Conservation (phyloP, 2,113 vertebrate species). For the Salminus brasiliensis region DNA sequence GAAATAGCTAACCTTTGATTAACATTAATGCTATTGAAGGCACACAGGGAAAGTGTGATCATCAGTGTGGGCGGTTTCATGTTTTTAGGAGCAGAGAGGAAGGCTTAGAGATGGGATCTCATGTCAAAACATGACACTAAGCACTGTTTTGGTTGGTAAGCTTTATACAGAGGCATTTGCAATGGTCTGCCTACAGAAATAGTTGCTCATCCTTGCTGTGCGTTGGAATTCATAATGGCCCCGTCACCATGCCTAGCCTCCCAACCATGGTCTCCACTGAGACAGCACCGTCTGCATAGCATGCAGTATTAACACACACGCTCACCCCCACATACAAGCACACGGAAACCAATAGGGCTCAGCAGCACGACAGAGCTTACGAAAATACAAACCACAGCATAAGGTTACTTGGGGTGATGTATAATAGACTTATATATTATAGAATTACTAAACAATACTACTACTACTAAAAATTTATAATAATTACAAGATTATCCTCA, state of each 20-base stretch:
- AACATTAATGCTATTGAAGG: not conserved
- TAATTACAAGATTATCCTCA: no score
- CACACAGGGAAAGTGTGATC: not conserved
- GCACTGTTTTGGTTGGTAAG: slow-evolving; percentile 2
- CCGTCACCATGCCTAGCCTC: slow-evolving; percentile 32
- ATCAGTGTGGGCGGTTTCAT: slow-evolving; percentile 12
- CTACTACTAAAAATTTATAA: no score
- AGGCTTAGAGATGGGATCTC: slow-evolving; percentile 14
- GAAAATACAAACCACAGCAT: slow-evolving; percentile 12
- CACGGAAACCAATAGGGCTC: not conserved
- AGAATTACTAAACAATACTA: not conserved
- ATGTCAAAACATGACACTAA: slow-evolving; percentile 20
- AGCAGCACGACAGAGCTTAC: slow-evolving; percentile 14
- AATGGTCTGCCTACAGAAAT: slow-evolving; percentile 45
- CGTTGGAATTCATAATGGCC: slow-evolving; percentile 35
- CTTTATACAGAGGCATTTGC: slow-evolving; percentile 36
- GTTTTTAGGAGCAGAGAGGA: not conserved
- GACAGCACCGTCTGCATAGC: slow-evolving; percentile 51
- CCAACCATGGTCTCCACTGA: slow-evolving; percentile 18
- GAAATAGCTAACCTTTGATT: no score
- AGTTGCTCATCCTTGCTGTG: slow-evolving; percentile 28
- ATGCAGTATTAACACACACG: slow-evolving; percentile 33
- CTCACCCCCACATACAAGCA: not conserved
- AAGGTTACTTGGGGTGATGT: not conserved
- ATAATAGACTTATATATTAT: not conserved